These are phyloP conservation scores for Antheraea mylitta DNA, from an alignment of 1,140 invertebrate genomes.

Conservation along the genomic window DNA sequence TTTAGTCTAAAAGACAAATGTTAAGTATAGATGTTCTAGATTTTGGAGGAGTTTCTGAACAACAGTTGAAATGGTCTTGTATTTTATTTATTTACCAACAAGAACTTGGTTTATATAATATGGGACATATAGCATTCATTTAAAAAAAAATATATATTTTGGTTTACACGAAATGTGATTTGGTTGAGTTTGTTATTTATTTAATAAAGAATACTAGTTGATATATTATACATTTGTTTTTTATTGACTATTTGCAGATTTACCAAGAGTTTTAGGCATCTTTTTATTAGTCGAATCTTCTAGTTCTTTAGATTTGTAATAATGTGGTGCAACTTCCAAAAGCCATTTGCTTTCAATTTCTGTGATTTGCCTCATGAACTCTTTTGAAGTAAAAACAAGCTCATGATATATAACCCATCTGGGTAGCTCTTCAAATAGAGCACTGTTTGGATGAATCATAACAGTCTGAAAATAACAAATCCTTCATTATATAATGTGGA, in stretches of 20 bases:
- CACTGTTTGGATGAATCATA: constrained; percentile 97
- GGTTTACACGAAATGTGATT: background rate
- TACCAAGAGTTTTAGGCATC: constrained; percentile 95
- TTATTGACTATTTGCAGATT: constrained; percentile 70
- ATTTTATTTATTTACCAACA: too few species aligned
- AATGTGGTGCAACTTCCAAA: constrained; percentile 98
- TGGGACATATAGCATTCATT: too few species aligned
- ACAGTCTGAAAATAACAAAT: constrained; percentile 84
- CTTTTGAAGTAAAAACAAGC: constrained; percentile 98
- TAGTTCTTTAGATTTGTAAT: constrained; percentile 96
- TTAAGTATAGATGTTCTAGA: too few species aligned
- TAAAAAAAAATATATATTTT: background rate
- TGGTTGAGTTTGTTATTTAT: constrained; percentile 6
- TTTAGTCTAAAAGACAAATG: too few species aligned
- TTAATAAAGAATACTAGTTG: constrained; percentile 1
- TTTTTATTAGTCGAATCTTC: constrained; percentile 97
- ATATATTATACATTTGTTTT: constrained; percentile 16
- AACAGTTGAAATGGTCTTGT: too few species aligned
- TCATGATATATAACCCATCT: constrained; percentile 98
- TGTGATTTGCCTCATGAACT: constrained; percentile 98
- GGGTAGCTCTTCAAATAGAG: constrained; percentile 96
- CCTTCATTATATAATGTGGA: too few species aligned
- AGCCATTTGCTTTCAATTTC: constrained; percentile 99
- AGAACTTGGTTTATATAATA: too few species aligned
- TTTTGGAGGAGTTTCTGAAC: too few species aligned